Base-by-base conservation (phyloP, 2,797 vertebrate species). In the Xerus rutilus region DNA sequence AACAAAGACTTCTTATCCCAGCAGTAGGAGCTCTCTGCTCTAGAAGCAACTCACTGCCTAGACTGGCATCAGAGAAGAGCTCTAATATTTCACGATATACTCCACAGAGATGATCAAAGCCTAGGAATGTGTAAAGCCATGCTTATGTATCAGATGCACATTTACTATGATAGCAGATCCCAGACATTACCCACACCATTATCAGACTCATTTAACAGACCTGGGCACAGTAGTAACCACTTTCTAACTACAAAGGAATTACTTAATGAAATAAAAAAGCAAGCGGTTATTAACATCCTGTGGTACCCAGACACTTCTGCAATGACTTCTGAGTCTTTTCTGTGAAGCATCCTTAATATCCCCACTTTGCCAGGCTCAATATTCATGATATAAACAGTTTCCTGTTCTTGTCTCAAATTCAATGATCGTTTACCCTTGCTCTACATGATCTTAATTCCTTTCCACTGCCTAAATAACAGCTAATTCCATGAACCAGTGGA, bases 401-500 rank as follows among this genome's bases (percentile, higher is more conserved):
- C 28, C 86, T 92, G 9, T 30, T 84, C 49, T 23, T 73, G 30
- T 92, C 52, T 20, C 72, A 96, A 89, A 67, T 83, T 89, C 64
- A 83, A 35, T 77, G 30, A 82, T 64, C 65, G 52, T 69, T 85
- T 92, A 72, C 45, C 92, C 30, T 95, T 92, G 17, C 21, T 88
- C 45, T 78, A 32, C 25, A 70, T 57, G 9, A 54, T 70, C 35
- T 76, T 88, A 79, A 83, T 86, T 86, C 67, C 23, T 78, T 91
- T 81, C 65, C 30, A 57, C n/a, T 94, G 49, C 43, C 25, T 69
- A 78, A 14, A 74, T 57, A 64, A 72, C 25, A 74, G 7, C 30
- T 85, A 88, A 95, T 88, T 57, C 67, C 10, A 89, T 43, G 30
- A 86, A 28, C 21, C 45, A 88, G 94, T 28, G 74, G 54, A 89